Evolutionary conservation across 1,140 invertebrate species (phyloP).

Genomic region (Oryzaephilus surinamensis): DNA sequence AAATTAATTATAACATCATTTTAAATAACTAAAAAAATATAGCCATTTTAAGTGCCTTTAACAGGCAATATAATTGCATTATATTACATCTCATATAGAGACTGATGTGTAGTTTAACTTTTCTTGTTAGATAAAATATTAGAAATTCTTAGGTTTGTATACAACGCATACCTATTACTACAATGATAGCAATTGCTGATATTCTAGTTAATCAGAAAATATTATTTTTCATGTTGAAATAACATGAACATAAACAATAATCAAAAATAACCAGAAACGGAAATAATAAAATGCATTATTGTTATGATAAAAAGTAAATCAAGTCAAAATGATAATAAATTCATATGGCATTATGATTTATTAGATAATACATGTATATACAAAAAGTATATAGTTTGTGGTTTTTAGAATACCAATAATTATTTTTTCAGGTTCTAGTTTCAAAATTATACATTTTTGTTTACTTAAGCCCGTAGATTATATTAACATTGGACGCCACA

Average conservation of each 20-base stretch:
- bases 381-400: conserved; percentile 1
- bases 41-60: too few species aligned
- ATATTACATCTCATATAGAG: neutral
- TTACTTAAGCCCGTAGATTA: conserved; percentile 11
- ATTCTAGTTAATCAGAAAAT: neutral
- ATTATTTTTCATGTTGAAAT: neutral
- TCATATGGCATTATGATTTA: conserved; percentile 10
- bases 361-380: conserved; percentile 9
- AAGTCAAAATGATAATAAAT: conserved; percentile 10
- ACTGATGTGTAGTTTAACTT: too few species aligned
- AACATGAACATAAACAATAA: conserved; percentile 11
- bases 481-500: conserved; percentile 10
- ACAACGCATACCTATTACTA: neutral
- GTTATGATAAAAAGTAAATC: conserved; percentile 4
- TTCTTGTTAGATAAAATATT: too few species aligned
- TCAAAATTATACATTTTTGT: conserved; percentile 7
- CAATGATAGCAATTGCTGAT: too few species aligned
- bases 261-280: conserved; percentile 9
- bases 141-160: neutral
- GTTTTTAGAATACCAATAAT: conserved; percentile 4
- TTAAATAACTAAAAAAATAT: too few species aligned
- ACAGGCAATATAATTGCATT: too few species aligned
- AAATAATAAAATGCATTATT: conserved; percentile 15
- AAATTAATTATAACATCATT: too few species aligned
- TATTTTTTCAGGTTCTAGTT: conserved; percentile 13